A percentile compares a stretch with the other conserved stretches of the same genome.
Evolutionary conservation across 2,113 vertebrate species (phyloP).

Genomic region (Gymnorhina tibicen): DNA sequence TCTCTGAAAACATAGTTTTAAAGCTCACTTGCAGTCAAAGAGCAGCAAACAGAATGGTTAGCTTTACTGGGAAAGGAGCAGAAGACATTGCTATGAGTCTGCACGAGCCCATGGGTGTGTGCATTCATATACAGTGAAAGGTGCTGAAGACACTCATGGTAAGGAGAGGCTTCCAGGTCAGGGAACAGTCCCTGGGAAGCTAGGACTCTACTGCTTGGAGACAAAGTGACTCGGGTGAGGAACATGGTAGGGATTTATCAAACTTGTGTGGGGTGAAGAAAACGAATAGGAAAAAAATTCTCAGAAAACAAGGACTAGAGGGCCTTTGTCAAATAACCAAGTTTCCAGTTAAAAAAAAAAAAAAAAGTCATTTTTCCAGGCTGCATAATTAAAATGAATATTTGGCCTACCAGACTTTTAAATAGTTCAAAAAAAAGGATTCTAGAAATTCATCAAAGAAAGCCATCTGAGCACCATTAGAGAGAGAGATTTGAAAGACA

Average conservation of each 20-base stretch:
- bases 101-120: background rate
- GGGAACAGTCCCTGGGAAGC: background rate
- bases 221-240: background rate
- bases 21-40: background rate
- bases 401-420: background rate
- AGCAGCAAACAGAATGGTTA: background rate
- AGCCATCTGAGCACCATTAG: background rate
- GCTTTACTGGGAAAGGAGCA: background rate
- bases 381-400: background rate
- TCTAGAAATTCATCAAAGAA: background rate
- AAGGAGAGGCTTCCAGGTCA: background rate
- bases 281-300: background rate
- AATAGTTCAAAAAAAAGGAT: background rate
- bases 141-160: background rate
- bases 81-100: background rate
- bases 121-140: background rate
- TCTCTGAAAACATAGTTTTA: background rate
- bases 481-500: background rate
- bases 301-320: background rate
- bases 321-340: background rate
- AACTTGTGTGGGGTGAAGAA: background rate
- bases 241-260: background rate
- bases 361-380: background rate
- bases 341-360: background rate
- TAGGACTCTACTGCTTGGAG: background rate